Conservation (phyloP, 2,113 vertebrate species). For the Australoheros scitulus region DNA sequence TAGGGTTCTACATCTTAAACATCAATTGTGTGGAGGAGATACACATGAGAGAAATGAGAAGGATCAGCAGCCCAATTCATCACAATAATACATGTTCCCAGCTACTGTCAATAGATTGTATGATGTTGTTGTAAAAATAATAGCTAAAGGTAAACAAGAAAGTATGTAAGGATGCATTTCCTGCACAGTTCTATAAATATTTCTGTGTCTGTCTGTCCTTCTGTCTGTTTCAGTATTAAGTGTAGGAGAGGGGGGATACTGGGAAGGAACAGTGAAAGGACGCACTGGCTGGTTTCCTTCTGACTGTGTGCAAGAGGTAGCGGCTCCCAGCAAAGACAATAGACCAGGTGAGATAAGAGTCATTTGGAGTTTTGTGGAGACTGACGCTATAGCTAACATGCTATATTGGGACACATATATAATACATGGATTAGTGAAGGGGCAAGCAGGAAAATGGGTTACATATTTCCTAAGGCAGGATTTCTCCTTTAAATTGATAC, state of each 20-base stretch:
- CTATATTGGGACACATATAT: background rate
- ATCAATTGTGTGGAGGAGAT: background rate
- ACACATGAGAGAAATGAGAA: slow-evolving; percentile 7
- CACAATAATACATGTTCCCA: slow-evolving; percentile 14
- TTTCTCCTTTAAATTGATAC: slow-evolving; percentile 48
- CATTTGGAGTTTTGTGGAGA: background rate
- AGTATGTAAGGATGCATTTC: background rate
- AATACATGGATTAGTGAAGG: background rate
- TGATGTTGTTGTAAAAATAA: background rate
- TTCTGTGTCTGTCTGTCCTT: background rate
- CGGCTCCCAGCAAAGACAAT: slow-evolving; percentile 82
- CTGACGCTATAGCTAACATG: background rate
- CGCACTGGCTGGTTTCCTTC: slow-evolving; percentile 92
- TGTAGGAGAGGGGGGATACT: slow-evolving; percentile 92
- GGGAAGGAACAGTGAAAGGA: slow-evolving; percentile 92
- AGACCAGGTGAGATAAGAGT: slow-evolving; percentile 80
- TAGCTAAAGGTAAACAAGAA: slow-evolving; percentile 1
- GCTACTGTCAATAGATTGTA: background rate
- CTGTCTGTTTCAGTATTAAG: slow-evolving; percentile 82
- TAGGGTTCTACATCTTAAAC: background rate
- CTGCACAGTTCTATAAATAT: background rate
- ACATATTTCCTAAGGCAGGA: slow-evolving; percentile 28
- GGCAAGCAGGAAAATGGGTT: slow-evolving; percentile 24
- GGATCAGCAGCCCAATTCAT: background rate
- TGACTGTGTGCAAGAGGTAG: slow-evolving; percentile 90